Base-by-base conservation (phyloP, 2,888 invertebrate species). In the Pollenia amentaria region DNA sequence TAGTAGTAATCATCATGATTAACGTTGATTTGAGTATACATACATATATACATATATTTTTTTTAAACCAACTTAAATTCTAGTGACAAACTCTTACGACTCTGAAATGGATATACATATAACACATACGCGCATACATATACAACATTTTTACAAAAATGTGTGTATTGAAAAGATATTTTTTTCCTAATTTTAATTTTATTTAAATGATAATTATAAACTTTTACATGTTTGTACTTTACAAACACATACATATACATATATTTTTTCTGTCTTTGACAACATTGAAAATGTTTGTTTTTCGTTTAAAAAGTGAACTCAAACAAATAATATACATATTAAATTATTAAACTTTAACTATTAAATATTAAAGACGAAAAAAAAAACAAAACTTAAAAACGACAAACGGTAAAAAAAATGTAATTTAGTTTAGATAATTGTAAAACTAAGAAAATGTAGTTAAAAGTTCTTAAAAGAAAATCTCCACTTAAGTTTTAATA, bases 391-490 rank as follows among this genome's bases (percentile, higher is more conserved):
- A 8, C 29, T 29, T 29, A 73, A 65, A 44, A 67, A 65, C 44
- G 51, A 38, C n/a, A 60, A 29, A 38, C 9, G 14, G 29, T 9
- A 12, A 21, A 51, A 42, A n/a, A 42, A 70, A 53, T 62, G 62
- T 80, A 44, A 75, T 69, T 80, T 64, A 84, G 62, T 73, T 84
- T 87, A 84, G 78, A 57, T 78, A 87, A 87, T 78, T 84, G 44
- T 80, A 29, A 57, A 80, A 76, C 76, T 80, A 76, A 80, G 62
- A 64, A 57, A 73, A 57, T 70, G 40, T 78, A 84, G 80, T 77
- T 70, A 79, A 73, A 84, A 84, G 55, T 81, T 81, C 40, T 57
- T 73, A 4, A 73, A 62, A 16, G 62, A 77, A 81, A 46, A 55
- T 77, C 84, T 69, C 64, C 55, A 64, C 60, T 78, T 69, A 60